Evolutionary conservation across 2,113 vertebrate genomes (phyloP).

Genomic region (Romanogobio albipinnatus): DNA sequence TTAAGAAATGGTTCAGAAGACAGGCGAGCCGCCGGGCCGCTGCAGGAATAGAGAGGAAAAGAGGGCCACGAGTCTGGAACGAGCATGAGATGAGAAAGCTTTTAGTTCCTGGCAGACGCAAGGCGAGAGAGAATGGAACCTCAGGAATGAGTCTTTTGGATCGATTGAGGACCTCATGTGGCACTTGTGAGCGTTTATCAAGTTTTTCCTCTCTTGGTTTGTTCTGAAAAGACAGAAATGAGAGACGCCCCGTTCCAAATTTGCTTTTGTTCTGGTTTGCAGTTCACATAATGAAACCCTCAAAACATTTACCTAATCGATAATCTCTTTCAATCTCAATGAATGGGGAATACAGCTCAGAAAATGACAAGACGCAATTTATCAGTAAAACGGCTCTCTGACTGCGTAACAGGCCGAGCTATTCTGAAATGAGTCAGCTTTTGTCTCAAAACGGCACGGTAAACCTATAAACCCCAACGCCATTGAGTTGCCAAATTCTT

Average conservation of each 20-base stretch:
- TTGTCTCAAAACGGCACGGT: not conserved
- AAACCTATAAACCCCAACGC: not conserved
- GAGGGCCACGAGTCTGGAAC: not conserved
- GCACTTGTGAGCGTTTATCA: conserved; percentile 15
- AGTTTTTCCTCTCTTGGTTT: conserved; percentile 6
- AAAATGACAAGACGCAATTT: conserved; percentile 7
- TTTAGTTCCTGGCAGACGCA: conserved; percentile 45
- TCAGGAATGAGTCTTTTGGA: conserved; percentile 1
- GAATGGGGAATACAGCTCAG: conserved; percentile 5
- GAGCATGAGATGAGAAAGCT: conserved; percentile 38
- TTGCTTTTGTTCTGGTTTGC: not conserved
- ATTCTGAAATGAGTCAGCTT: not conserved
- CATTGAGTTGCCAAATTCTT: not conserved
- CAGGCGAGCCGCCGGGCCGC: not conserved
- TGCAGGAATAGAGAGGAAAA: not conserved
- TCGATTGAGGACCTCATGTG: not conserved
- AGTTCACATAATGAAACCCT: not conserved
- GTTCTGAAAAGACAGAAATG: not conserved
- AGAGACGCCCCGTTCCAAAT: not conserved
- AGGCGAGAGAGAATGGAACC: not conserved
- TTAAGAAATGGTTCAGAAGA: conserved; percentile 47
- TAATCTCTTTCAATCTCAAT: not conserved
- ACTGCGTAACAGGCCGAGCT: not conserved
- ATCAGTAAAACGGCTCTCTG: not conserved
- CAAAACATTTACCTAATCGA: conserved; percentile 10